These are phyloP conservation scores for Lampris incognitus DNA, from an alignment of 2,113 vertebrate species.

Conservation along the genomic window DNA sequence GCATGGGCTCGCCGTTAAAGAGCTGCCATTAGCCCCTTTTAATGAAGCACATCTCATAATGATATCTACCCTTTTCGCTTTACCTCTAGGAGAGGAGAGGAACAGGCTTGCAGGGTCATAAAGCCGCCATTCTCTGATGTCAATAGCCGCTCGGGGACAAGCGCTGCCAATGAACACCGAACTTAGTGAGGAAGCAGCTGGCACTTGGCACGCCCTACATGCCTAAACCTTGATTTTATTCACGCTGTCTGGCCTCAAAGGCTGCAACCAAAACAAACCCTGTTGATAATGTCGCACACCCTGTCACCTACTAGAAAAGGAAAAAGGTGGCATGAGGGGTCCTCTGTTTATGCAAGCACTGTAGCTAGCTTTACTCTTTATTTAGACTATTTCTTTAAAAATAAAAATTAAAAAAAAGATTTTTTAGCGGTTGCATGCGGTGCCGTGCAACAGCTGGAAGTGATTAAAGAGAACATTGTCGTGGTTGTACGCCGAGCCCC, in stretches of 20 bases:
- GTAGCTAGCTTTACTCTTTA: not conserved
- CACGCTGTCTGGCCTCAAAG: constrained; percentile 43
- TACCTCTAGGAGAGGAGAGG: constrained; percentile 63
- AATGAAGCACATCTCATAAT: constrained; percentile 77
- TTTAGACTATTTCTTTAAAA: no score
- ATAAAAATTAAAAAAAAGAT: no score
- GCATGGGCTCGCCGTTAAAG: constrained; percentile 65
- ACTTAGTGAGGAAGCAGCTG: constrained; percentile 20
- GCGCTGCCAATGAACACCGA: constrained; percentile 34
- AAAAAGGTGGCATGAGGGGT: not conserved
- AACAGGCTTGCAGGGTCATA: constrained; percentile 59
- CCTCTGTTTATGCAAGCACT: not conserved
- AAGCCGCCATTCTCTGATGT: constrained; percentile 58
- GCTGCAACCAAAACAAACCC: constrained; percentile 24
- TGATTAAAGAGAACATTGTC: no score
- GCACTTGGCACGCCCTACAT: constrained; percentile 56
- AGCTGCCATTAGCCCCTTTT: constrained; percentile 77
- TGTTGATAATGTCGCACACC: constrained; percentile 1
- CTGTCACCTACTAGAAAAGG: not conserved
- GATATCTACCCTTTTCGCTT: constrained; percentile 71
- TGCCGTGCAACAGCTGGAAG: no score
- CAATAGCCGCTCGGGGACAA: constrained; percentile 54
- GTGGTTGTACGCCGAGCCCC: no score
- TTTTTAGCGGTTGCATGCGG: no score
- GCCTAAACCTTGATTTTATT: constrained; percentile 36